Conservation (phyloP, 2,888 invertebrate genomes). For the Calliphora vomitoria region DNA sequence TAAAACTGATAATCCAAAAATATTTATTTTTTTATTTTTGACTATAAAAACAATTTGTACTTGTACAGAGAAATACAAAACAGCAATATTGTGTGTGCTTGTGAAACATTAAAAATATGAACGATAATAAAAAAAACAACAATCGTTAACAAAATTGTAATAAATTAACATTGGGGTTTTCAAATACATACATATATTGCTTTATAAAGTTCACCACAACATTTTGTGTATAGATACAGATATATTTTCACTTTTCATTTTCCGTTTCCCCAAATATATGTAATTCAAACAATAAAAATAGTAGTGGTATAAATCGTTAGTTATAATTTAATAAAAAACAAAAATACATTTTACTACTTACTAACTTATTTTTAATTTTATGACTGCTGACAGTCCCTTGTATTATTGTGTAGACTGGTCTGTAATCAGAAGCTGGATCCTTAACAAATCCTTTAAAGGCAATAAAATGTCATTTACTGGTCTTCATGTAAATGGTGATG, state of each 20-base stretch:
- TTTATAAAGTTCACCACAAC: not conserved
- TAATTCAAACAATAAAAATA: not conserved
- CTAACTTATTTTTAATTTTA: too few relatives aligned
- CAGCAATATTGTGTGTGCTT: slow-evolving; percentile 14
- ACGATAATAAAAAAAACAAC: not conserved
- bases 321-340: too few relatives aligned
- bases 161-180: slow-evolving; percentile 15
- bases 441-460: too few relatives aligned
- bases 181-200: slow-evolving; percentile 11
- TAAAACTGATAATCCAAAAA: slow-evolving; percentile 50
- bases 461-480: too few relatives aligned
- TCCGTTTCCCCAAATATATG: not conserved
- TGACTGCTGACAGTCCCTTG: too few relatives aligned
- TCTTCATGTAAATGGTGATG: too few relatives aligned
- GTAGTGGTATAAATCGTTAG: too few relatives aligned
- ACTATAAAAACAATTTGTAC: slow-evolving; percentile 37
- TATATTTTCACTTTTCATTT: not conserved
- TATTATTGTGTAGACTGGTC: too few relatives aligned
- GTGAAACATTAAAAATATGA: slow-evolving; percentile 5
- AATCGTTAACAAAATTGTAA: slow-evolving; percentile 8
- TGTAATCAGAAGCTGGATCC: too few relatives aligned
- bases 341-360: too few relatives aligned
- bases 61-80: slow-evolving; percentile 7
- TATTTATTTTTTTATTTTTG: slow-evolving; percentile 13
- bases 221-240: not conserved